A percentile compares a stretch with the other conserved stretches of the same genome.
Conservation (phyloP, 2,797 vertebrate species). For the Glossophaga mutica region DNA sequence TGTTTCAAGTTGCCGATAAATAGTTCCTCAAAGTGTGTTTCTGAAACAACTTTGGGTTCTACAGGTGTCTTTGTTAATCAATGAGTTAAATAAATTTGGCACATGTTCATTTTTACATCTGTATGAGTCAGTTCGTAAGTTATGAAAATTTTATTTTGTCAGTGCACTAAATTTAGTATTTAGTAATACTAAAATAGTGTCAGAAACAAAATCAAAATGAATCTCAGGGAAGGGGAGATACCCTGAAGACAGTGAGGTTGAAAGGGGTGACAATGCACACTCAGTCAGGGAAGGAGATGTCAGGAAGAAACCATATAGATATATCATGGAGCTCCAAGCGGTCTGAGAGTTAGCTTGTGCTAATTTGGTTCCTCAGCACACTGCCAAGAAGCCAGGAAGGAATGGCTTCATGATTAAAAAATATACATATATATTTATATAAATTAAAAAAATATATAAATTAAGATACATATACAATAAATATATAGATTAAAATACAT, state of each 20-base stretch:
- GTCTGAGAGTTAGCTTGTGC: not conserved
- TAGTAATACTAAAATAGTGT: not conserved
- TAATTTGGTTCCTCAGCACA: not conserved
- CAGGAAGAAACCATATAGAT: not conserved
- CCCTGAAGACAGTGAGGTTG: not conserved
- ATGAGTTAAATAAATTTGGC: not conserved
- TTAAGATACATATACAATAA: no score
- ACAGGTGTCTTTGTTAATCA: not conserved
- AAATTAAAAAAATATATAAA: no score
- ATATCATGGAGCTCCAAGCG: not conserved
- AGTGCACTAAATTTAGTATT: not conserved
- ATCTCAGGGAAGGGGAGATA: not conserved
- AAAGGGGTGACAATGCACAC: not conserved
- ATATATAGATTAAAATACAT: no score
- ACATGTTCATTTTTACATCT: not conserved
- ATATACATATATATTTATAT: not conserved
- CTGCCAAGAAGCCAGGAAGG: not conserved
- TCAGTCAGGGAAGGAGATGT: not conserved
- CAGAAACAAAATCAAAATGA: constrained; percentile 11
- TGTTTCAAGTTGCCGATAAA: not conserved
- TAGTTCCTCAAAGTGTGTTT: not conserved
- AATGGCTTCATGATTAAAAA: not conserved
- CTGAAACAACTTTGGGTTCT: not conserved
- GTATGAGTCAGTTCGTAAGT: not conserved
- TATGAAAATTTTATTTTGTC: not conserved